These are phyloP conservation scores for Philaenus spumarius DNA, from an alignment of 1,140 invertebrate genomes.

Conservation along the genomic window DNA sequence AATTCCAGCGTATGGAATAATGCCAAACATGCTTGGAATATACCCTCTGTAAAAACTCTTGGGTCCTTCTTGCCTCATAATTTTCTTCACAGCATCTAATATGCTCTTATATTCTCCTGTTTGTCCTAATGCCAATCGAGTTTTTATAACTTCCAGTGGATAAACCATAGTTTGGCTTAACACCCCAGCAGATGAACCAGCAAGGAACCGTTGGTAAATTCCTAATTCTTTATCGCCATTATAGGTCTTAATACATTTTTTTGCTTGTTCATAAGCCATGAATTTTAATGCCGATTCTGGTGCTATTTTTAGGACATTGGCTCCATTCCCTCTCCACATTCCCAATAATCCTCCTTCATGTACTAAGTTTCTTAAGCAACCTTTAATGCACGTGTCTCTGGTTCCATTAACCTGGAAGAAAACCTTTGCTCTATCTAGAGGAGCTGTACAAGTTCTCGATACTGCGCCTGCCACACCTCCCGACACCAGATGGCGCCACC, in stretches of 20 bases:
- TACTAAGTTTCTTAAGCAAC: conserved; percentile 73
- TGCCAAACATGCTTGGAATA: conserved; percentile 95
- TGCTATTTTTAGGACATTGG: conserved; percentile 98
- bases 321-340: conserved; percentile 96
- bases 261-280: conserved; percentile 94
- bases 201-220: conserved; percentile 86
- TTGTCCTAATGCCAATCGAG: conserved; percentile 87
- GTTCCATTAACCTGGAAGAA: conserved; percentile 87
- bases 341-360: conserved; percentile 88
- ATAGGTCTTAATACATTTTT: conserved; percentile 70
- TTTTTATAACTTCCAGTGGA: conserved; percentile 96
- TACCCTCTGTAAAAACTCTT: conserved; percentile 87
- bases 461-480: conserved; percentile 95
- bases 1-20: conserved; percentile 98
- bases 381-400: conserved; percentile 59
- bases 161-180: conserved; percentile 95
- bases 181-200: conserved; percentile 95
- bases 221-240: conserved; percentile 63
- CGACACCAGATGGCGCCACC: too few species aligned
- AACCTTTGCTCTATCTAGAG: too few species aligned
- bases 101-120: conserved; percentile 93
- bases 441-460: conserved; percentile 93
- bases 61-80: conserved; percentile 78
- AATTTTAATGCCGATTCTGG: conserved; percentile 98
- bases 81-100: conserved; percentile 82